These are phyloP conservation scores for Holcopasites calliopsidis DNA, from an alignment of 1,140 invertebrate genomes.

Conservation along the genomic window DNA sequence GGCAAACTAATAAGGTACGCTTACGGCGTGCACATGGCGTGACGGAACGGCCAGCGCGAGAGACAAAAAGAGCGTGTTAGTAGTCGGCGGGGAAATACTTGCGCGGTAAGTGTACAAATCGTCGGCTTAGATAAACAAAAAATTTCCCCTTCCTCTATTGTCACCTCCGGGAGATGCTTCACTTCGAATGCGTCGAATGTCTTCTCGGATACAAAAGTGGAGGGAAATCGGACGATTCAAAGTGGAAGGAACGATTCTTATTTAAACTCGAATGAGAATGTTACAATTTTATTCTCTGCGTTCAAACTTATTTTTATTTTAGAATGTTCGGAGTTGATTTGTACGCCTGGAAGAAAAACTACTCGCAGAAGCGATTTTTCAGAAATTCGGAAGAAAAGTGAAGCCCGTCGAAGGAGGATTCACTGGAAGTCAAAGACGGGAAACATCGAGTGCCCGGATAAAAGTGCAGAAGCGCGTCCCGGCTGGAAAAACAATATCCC, in stretches of 20 bases:
- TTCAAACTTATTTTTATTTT: too few relatives aligned
- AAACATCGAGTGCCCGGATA: too few relatives aligned
- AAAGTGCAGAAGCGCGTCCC: not conserved
- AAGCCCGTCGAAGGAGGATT: not conserved
- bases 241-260: too few relatives aligned
- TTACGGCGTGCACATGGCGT: slow-evolving; percentile 56
- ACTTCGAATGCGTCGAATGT: too few relatives aligned
- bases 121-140: slow-evolving; percentile 18
- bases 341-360: too few relatives aligned
- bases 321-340: too few relatives aligned
- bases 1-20: slow-evolving; percentile 51
- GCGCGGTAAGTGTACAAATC: slow-evolving; percentile 41
- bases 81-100: slow-evolving; percentile 10
- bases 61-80: slow-evolving; percentile 31
- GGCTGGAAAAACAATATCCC: slow-evolving; percentile 33
- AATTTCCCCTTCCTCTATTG: slow-evolving; percentile 9
- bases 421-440: too few relatives aligned
- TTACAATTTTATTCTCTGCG: too few relatives aligned
- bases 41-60: slow-evolving; percentile 23
- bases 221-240: too few relatives aligned
- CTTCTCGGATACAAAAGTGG: too few relatives aligned
- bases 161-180: not conserved
- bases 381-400: not conserved
- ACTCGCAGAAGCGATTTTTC: too few relatives aligned
- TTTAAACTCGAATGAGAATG: too few relatives aligned